A percentile compares a stretch with the other conserved stretches of the same genome.
These are phyloP conservation scores for Campylorhamphus procurvoides DNA, from an alignment of 2,113 vertebrate genomes.

Conservation along the genomic window DNA sequence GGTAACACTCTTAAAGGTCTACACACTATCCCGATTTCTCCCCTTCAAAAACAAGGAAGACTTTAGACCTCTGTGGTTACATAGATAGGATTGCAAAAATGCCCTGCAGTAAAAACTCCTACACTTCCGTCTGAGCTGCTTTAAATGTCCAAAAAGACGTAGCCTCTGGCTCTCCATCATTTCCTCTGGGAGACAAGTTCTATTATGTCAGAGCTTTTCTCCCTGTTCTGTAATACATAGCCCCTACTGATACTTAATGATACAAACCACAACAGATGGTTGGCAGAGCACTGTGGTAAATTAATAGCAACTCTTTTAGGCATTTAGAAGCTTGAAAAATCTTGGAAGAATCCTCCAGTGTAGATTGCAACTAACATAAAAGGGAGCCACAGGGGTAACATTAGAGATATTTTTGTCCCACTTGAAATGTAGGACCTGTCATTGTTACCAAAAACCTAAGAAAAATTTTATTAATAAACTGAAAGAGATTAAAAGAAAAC, in stretches of 20 bases:
- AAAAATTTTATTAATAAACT: background rate
- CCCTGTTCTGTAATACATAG: background rate
- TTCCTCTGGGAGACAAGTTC: slow-evolving; percentile 14
- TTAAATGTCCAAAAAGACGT: background rate
- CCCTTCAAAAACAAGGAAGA: background rate
- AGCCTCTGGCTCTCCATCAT: background rate
- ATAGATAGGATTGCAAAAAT: background rate
- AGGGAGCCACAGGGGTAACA: background rate
- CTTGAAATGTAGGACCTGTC: background rate
- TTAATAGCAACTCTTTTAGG: slow-evolving; percentile 5
- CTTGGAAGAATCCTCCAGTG: background rate
- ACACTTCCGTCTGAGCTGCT: background rate
- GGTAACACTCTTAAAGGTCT: background rate
- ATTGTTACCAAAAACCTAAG: background rate
- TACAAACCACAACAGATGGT: slow-evolving; percentile 52
- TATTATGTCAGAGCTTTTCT: slow-evolving; percentile 1
- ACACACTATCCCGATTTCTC: background rate
- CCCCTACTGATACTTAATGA: slow-evolving; percentile 20
- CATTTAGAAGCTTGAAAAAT: slow-evolving; percentile 18
- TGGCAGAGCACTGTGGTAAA: slow-evolving; percentile 25
- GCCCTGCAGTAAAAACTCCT: background rate
- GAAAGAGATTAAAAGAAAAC: background rate
- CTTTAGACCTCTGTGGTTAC: background rate
- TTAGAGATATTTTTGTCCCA: background rate
- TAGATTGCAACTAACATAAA: background rate